phyloP scores from a whole-genome alignment of 1,140 invertebrate genomes.

The Aphis gossypii region DNA sequence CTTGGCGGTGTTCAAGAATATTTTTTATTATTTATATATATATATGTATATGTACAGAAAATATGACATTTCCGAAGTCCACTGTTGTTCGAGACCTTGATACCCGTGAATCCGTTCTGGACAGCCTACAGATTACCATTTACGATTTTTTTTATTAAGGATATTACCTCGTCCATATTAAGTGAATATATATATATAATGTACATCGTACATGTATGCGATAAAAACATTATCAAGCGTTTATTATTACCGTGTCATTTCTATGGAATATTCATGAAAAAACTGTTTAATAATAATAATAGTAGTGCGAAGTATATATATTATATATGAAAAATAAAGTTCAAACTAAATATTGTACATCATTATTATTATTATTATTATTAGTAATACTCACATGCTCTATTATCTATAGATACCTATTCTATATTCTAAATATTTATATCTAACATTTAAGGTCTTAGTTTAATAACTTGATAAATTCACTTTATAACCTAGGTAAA shows the following conservation, averaged over 20 bases:
- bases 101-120: conserved; percentile 42
- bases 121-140: conserved; percentile 54
- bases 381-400: neutral
- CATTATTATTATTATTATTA: neutral
- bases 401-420: neutral
- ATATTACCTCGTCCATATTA: conserved; percentile 50
- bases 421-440: too few species aligned
- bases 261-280: neutral
- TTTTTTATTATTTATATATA: conserved; percentile 8
- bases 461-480: neutral
- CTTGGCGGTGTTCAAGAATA: conserved; percentile 47
- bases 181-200: neutral
- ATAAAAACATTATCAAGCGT: conserved; percentile 35
- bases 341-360: neutral
- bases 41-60: neutral
- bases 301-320: neutral
- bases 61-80: conserved; percentile 53
- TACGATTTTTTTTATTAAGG: conserved; percentile 48
- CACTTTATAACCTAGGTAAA: neutral
- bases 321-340: neutral
- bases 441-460: neutral
- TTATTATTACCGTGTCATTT: conserved; percentile 35
- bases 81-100: conserved; percentile 42
- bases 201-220: neutral
- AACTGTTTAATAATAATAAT: neutral